Evolutionary conservation across 2,888 invertebrate species (phyloP), one percentile per base, ranked within the genome.

Genomic region (Pseudococcus jackbeardsleyi): DNA sequence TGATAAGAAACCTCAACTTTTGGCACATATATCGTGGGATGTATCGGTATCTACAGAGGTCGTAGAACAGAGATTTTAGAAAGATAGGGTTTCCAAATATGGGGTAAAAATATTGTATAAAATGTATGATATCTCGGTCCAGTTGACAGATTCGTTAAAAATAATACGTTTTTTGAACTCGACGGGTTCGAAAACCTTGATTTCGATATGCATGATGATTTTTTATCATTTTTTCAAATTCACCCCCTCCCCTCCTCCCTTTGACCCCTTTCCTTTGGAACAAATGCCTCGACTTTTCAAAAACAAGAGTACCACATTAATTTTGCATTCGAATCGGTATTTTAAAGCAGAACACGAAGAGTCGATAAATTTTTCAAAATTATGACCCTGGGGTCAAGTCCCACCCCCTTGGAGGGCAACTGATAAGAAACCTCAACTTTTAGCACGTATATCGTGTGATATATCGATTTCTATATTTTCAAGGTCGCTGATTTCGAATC

Each of bases 401-500:
- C 42, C 42, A 42, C 42, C 42, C 42, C 42, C 42, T 42, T 8
- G 42, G 42, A 7, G 68, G 26, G 68, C 26, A 26, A 68, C 11
- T 26, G 68, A 68, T 68, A 26, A 26, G 68, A 68, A 68, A 11
- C 12, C 12, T 1, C 7, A 26, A 26, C 6, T 15, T 11, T 11
- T 2, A 0, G 11, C 9, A 68, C 9, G 26, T n/a, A 22, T 68
- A 68, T 68, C 68, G 22, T 68, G 68, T 68, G 26, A 68, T 26
- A 26, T 68, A 68, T 68, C 26, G 68, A 68, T 26, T 26, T 68
- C 11, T 26, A 26, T 12, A 11, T 68, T 68, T 68, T 26, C 26
- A 17, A 68, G 68, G 68, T 68, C 68, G 26, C 68, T 26, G 68
- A 68, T 68, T 68, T 3, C 22, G 68, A 68, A 59, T 59, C n/a